Conservation (phyloP, 2,797 vertebrate species). For the Ptychobarbus kaznakovi region DNA sequence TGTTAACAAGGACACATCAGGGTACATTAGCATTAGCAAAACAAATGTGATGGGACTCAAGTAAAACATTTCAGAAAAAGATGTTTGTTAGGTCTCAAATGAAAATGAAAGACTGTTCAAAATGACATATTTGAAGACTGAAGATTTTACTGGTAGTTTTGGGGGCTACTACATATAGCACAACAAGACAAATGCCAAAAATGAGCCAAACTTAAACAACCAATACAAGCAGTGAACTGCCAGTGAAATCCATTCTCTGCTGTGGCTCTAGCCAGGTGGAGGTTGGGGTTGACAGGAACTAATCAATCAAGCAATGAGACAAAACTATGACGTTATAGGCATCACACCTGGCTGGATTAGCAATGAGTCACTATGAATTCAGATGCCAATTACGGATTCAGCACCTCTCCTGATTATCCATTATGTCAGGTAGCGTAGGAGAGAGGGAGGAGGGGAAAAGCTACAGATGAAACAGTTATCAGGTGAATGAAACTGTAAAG, state of each 20-base stretch:
- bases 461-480: neutral
- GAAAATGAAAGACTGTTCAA: neutral
- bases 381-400: neutral
- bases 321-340: neutral
- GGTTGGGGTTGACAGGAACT: neutral
- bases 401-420: neutral
- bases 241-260: neutral
- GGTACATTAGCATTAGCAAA: neutral
- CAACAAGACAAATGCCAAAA: neutral
- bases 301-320: conserved; percentile 23
- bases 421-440: conserved; percentile 5
- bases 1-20: neutral
- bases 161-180: neutral
- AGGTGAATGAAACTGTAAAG: neutral
- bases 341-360: conserved; percentile 24
- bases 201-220: neutral
- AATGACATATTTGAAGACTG: neutral
- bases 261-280: neutral
- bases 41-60: no score
- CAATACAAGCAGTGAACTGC: neutral
- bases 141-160: neutral
- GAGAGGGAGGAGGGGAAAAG: neutral
- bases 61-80: neutral
- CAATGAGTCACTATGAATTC: neutral
- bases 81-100: neutral